Conservation (phyloP, 2,888 invertebrate genomes). For the Drosophila acutilabella region DNA sequence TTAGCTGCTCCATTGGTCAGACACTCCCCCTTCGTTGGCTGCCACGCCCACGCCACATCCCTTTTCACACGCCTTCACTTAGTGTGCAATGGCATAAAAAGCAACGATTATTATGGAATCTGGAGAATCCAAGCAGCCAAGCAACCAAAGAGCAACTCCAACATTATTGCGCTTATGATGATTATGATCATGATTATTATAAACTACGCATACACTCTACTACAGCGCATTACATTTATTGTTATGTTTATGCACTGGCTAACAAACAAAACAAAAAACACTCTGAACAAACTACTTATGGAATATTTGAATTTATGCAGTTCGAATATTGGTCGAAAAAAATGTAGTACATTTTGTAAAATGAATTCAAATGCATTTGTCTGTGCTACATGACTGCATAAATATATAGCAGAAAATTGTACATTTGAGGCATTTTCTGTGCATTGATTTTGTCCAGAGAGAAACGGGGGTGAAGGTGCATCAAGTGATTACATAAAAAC, state of each 20-base stretch:
- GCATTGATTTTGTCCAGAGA: too few relatives aligned
- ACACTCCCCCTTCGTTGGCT: background rate
- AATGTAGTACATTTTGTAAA: constrained; percentile 12
- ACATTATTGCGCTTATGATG: constrained; percentile 43
- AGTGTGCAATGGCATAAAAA: constrained; percentile 60
- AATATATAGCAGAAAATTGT: too few relatives aligned
- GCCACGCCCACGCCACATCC: background rate
- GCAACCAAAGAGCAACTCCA: background rate
- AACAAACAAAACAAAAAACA: constrained; percentile 14
- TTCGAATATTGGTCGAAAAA: constrained; percentile 10
- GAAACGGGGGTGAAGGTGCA: too few relatives aligned
- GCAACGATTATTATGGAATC: constrained; percentile 70
- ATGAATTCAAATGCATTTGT: constrained; percentile 15
- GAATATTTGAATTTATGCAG: constrained; percentile 47
- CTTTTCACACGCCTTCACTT: constrained; percentile 2
- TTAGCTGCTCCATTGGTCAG: constrained; percentile 42
- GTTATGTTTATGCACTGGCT: constrained; percentile 66
- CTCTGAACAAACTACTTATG: constrained; percentile 12
- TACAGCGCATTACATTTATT: constrained; percentile 66
- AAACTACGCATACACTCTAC: constrained; percentile 45
- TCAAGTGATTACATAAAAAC: too few relatives aligned
- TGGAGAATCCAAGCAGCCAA: constrained; percentile 22
- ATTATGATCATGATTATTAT: constrained; percentile 55
- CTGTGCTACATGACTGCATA: too few relatives aligned
- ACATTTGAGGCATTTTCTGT: too few relatives aligned